Conservation (phyloP, 2,888 invertebrate species). For the Rhogogaster chlorosoma region DNA sequence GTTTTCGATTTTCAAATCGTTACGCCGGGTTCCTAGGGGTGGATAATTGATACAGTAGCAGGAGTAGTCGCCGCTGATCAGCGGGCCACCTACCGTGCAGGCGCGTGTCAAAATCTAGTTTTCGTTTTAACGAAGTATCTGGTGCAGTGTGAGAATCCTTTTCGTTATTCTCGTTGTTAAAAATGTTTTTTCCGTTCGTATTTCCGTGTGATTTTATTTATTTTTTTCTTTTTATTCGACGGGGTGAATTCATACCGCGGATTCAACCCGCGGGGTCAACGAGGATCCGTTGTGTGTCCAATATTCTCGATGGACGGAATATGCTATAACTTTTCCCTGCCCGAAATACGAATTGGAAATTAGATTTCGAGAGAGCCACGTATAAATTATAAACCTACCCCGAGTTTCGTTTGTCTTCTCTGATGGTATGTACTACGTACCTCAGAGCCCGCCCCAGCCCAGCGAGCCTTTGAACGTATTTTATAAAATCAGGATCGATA, state of each 20-base stretch:
- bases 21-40: not conserved
- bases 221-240: too few species aligned
- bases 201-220: not conserved
- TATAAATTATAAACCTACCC: slow-evolving; percentile 30
- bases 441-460: slow-evolving; percentile 42
- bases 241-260: not conserved
- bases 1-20: not conserved
- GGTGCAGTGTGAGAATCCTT: slow-evolving; percentile 5
- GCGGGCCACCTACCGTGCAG: slow-evolving; percentile 69
- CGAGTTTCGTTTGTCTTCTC: slow-evolving; percentile 14
- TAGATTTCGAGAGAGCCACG: slow-evolving; percentile 39
- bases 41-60: slow-evolving; percentile 44
- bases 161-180: not conserved
- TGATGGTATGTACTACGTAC: slow-evolving; percentile 15
- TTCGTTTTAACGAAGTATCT: slow-evolving; percentile 37
- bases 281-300: not conserved
- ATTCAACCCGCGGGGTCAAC: not conserved
- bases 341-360: slow-evolving; percentile 47
- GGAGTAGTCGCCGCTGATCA: slow-evolving; percentile 54
- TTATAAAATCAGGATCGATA: slow-evolving; percentile 40
- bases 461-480: slow-evolving; percentile 33
- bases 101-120: slow-evolving; percentile 63
- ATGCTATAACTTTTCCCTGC: slow-evolving; percentile 43
- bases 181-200: not conserved
- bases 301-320: not conserved